Evolutionary conservation across 1,140 invertebrate species (phyloP).

Genomic region (Orussus abietinus): DNA sequence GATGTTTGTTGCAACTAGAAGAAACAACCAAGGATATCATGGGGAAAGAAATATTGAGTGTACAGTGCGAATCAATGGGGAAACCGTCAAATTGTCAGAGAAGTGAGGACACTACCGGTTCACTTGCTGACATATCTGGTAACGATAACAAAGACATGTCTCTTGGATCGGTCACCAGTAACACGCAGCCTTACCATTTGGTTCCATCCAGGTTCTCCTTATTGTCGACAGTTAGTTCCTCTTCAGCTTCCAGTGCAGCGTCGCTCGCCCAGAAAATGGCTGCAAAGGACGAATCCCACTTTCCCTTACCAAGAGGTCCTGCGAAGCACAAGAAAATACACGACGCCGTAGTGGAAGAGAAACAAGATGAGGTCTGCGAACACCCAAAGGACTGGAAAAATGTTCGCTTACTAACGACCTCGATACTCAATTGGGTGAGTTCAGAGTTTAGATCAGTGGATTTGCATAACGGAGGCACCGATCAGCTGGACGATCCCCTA

Average conservation of each 20-base stretch:
- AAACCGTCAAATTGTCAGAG: conserved; percentile 15
- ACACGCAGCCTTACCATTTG: conserved; percentile 27
- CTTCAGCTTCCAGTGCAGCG: conserved; percentile 33
- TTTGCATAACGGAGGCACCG: no score
- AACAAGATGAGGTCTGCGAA: conserved; percentile 27
- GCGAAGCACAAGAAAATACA: conserved; percentile 32
- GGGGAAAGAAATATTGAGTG: conserved; percentile 33
- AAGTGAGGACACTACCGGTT: conserved; percentile 31
- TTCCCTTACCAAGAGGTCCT: conserved; percentile 30
- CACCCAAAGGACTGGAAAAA: conserved; percentile 43
- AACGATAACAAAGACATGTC: conserved; percentile 43
- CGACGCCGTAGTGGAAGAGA: conserved; percentile 6
- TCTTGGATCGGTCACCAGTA: conserved; percentile 41
- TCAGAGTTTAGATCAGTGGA: conserved; percentile 21
- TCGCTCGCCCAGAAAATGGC: conserved; percentile 27
- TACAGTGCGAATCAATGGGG: conserved; percentile 34
- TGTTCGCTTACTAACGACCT: conserved; percentile 23
- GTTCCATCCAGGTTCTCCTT: conserved; percentile 33
- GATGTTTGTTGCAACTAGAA: conserved; percentile 38
- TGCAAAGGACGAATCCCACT: conserved; percentile 23
- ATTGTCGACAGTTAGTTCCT: conserved; percentile 38
- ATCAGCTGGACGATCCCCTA: conserved; percentile 20
- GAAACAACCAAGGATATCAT: conserved; percentile 38
- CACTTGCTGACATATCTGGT: conserved; percentile 45
- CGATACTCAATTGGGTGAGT: conserved; percentile 28